phyloP scores from a whole-genome alignment of 2,113 vertebrate species.

The Lepus timidus region DNA sequence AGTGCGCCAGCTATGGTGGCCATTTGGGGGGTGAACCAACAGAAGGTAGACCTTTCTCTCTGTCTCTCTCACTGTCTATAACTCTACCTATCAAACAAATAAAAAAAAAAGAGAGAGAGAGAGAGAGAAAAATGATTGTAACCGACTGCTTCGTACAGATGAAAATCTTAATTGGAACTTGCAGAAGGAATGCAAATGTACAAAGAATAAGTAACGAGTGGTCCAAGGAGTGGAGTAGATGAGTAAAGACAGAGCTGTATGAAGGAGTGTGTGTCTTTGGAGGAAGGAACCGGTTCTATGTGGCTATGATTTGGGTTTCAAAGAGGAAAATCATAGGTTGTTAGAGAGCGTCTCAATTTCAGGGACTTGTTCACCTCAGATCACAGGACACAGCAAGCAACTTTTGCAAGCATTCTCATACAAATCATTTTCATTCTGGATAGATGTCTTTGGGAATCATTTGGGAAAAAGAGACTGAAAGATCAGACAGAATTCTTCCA shows the following conservation, averaged over 20 bases:
- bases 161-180: not conserved
- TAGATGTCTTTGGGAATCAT: not conserved
- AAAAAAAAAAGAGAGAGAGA: too few relatives aligned
- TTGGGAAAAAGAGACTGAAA: not conserved
- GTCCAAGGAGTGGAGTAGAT: not conserved
- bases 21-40: too few relatives aligned
- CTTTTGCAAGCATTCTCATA: not conserved
- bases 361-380: not conserved
- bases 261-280: not conserved
- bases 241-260: not conserved
- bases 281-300: not conserved
- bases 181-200: not conserved
- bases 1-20: too few relatives aligned
- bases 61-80: too few relatives aligned
- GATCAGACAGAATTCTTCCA: not conserved
- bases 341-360: not conserved
- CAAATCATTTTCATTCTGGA: not conserved
- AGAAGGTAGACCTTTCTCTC: too few relatives aligned
- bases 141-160: not conserved
- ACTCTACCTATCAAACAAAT: too few relatives aligned
- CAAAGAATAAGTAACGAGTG: not conserved
- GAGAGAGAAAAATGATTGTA: too few relatives aligned
- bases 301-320: not conserved
- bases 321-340: not conserved
- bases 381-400: not conserved